phyloP scores from a whole-genome alignment of 1,140 invertebrate genomes.

The Calliopsis andreniformis region DNA sequence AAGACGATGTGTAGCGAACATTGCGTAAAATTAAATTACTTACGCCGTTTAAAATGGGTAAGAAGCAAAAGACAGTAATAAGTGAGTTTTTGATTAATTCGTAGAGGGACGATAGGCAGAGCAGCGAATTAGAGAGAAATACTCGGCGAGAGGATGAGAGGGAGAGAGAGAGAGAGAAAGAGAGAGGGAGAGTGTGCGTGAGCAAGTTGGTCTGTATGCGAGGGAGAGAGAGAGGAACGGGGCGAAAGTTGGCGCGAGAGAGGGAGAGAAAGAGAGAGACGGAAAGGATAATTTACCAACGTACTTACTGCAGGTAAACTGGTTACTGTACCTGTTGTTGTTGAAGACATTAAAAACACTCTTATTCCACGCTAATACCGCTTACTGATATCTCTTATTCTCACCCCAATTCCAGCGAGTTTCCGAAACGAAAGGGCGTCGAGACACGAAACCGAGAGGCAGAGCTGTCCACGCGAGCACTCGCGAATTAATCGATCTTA shows the following conservation, averaged over 20 bases:
- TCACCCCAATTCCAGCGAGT: slow-evolving; percentile 21
- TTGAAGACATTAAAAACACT: slow-evolving; percentile 80
- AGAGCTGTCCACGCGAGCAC: no score
- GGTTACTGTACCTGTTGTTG: slow-evolving; percentile 80
- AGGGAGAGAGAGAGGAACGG: slow-evolving; percentile 28
- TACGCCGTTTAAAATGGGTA: slow-evolving; percentile 56
- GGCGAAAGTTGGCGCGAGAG: slow-evolving; percentile 43
- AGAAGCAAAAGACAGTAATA: slow-evolving; percentile 58
- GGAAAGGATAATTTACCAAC: slow-evolving; percentile 69
- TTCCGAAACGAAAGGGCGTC: slow-evolving; percentile 19
- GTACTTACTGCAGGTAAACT: slow-evolving; percentile 79
- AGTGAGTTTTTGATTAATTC: slow-evolving; percentile 41
- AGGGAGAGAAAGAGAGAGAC: slow-evolving; percentile 49
- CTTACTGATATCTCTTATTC: slow-evolving; percentile 65
- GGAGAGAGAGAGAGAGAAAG: slow-evolving; percentile 45
- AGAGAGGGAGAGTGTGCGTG: slow-evolving; percentile 8
- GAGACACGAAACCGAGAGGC: no score
- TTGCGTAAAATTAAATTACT: slow-evolving; percentile 58
- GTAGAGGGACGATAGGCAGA: slow-evolving; percentile 46
- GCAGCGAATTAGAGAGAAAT: slow-evolving; percentile 32
- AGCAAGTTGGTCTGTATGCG: background rate
- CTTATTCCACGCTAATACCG: slow-evolving; percentile 78
- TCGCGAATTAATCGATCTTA: no score
- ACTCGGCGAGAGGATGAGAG: slow-evolving; percentile 16
- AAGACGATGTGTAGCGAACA: slow-evolving; percentile 58